Evolutionary conservation across 1,140 invertebrate genomes (phyloP), one percentile per base, ranked within the genome.

Genomic region (Ceratosolen fusciceps): DNA sequence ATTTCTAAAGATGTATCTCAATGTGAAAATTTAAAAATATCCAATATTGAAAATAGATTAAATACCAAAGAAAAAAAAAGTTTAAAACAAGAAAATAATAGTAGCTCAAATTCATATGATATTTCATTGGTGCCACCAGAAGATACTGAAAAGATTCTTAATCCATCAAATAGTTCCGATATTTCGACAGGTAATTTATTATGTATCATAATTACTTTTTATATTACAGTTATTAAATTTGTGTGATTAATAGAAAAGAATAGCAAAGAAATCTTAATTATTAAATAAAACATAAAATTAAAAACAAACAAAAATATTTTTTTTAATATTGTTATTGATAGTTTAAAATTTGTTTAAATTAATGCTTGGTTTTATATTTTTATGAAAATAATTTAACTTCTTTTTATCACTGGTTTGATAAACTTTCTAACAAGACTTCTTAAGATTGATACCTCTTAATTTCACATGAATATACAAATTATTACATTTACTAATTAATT

Each of bases 111-210:
- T 24, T 80, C 81, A 2, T 80, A 75, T 5, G 84, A 84, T 49
- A 84, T 73, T 1, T 60, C 79, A 5, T 80, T 83, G n/a, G 85
- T 87, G 0, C 83, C 84, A 71, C 84, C 82, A n/a, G 83, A 75
- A 0, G 86, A 88, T 19, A 76, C 67, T 10, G 88, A 88, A 70
- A 86, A 88, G 76, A 82, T 87, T 21, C 84, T 87, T 2, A 90
- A 88, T 29, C 82, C 87, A 80, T 89, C 88, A 2, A 91, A 91
- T 67, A 91, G 91, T 82, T 91, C 91, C 79, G 91, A 92, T 49
- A 91, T 91, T 82, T 88, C 91, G 58, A 90, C 90, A 10, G 90
- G 80, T 81, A 77, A 72, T 68, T 34, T 54, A 9, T 29, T 72
- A 62, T 70, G 10, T 76, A 14, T 5, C 14, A 68, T 24, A 43